phyloP scores from a whole-genome alignment of 2,113 vertebrate species.

The Hemibagrus wyckioides region DNA sequence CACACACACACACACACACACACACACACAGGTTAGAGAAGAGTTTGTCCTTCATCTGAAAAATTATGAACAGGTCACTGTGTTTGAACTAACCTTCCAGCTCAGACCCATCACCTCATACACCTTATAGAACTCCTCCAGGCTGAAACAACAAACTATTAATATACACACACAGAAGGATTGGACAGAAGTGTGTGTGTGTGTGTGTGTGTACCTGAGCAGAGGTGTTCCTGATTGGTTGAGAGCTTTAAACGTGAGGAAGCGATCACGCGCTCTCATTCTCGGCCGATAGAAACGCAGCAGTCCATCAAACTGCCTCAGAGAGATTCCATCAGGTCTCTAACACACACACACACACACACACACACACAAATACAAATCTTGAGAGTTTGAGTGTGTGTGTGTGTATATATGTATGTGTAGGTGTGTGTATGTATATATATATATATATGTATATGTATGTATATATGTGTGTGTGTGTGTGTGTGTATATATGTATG shows the following conservation, averaged over 20 bases:
- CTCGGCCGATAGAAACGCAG: slow-evolving; percentile 92
- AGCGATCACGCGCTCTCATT: slow-evolving; percentile 87
- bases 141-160: slow-evolving; percentile 72
- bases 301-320: slow-evolving; percentile 93
- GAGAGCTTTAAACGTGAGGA: slow-evolving; percentile 92
- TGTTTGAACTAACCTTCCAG: slow-evolving; percentile 84
- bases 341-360: slow-evolving; percentile 59
- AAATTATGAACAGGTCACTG: neutral
- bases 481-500: neutral
- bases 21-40: neutral
- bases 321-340: slow-evolving; percentile 86
- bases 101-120: slow-evolving; percentile 94
- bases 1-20: slow-evolving; percentile 42
- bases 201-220: slow-evolving; percentile 77
- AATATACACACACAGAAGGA: neutral
- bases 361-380: slow-evolving; percentile 20
- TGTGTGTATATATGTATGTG: neutral
- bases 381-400: neutral
- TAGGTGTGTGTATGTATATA: neutral
- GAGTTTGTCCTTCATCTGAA: neutral
- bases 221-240: slow-evolving; percentile 81
- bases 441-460: neutral
- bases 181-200: neutral
- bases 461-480: slow-evolving; percentile 56
- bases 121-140: slow-evolving; percentile 94